phyloP scores from a whole-genome alignment of 1,140 invertebrate species.

The Drosophila truncata region DNA sequence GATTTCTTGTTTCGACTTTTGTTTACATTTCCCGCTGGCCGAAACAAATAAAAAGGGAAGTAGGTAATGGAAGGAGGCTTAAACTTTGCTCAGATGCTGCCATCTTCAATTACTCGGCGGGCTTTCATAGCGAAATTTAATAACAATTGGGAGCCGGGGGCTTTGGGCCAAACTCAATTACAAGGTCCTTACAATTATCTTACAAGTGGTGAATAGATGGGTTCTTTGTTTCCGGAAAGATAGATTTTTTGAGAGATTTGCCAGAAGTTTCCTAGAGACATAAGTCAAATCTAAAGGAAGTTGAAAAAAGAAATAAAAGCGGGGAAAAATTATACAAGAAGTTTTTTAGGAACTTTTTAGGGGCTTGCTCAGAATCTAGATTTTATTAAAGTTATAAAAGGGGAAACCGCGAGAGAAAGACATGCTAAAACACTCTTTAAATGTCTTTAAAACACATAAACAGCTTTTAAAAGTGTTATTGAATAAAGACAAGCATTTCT shows the following conservation, averaged over 20 bases:
- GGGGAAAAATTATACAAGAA: neutral
- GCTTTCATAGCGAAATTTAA: conserved; percentile 21
- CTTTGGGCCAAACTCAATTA: conserved; percentile 52
- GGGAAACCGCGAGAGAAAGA: too few relatives aligned
- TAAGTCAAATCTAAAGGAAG: neutral
- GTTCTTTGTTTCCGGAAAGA: neutral
- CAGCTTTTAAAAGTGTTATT: neutral
- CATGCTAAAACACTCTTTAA: too few relatives aligned
- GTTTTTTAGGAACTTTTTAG: neutral
- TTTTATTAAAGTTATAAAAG: neutral
- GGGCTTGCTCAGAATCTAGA: neutral
- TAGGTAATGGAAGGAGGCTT: neutral
- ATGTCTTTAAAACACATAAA: neutral
- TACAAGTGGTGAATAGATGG: neutral
- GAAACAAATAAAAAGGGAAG: neutral
- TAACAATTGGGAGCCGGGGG: conserved; percentile 10
- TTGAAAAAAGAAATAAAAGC: neutral
- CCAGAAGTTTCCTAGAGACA: neutral
- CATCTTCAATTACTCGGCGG: conserved; percentile 48
- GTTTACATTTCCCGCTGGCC: conserved; percentile 35
- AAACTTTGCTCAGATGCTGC: conserved; percentile 21
- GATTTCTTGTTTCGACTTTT: conserved; percentile 59
- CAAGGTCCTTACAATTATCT: conserved; percentile 34
- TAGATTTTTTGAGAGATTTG: neutral
- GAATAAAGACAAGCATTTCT: neutral